These are phyloP conservation scores for Fundulus diaphanus DNA, from an alignment of 2,797 vertebrate genomes.

Conservation along the genomic window DNA sequence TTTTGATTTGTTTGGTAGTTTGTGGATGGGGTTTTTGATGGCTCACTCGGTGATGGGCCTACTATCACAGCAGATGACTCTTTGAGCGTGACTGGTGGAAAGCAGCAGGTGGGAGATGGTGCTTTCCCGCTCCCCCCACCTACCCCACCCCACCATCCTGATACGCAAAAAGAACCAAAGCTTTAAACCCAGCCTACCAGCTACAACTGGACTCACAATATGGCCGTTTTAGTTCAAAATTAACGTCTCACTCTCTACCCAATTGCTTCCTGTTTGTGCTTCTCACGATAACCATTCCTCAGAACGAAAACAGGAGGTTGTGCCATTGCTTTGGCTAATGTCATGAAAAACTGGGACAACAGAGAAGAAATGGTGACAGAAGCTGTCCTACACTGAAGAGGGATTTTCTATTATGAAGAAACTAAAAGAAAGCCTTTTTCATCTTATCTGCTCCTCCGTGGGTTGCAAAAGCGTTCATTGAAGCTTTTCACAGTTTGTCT, in stretches of 20 bases:
- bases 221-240: conserved; percentile 18
- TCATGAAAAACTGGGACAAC: conserved; percentile 35
- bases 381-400: conserved; percentile 32
- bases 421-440: conserved; percentile 18
- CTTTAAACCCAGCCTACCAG: conserved; percentile 45
- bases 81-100: conserved; percentile 64
- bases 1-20: not conserved
- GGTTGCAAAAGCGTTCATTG: not conserved
- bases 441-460: conserved; percentile 17
- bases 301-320: not conserved
- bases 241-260: not conserved
- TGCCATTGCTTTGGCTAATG: conserved; percentile 24
- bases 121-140: not conserved
- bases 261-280: not conserved
- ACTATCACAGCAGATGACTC: conserved; percentile 41
- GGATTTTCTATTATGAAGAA: not conserved
- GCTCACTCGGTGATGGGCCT: conserved; percentile 27
- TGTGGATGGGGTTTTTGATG: conserved; percentile 18
- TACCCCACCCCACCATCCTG: conserved; percentile 25
- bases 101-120: conserved; percentile 69
- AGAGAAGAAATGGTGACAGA: conserved; percentile 50
- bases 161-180: conserved; percentile 50
- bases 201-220: conserved; percentile 20
- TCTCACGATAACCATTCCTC: not conserved
- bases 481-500: not conserved